A percentile compares a stretch with the other conserved stretches of the same genome.
phyloP scores from a whole-genome alignment of 2,797 vertebrate species.

The Cossypha heuglini region DNA sequence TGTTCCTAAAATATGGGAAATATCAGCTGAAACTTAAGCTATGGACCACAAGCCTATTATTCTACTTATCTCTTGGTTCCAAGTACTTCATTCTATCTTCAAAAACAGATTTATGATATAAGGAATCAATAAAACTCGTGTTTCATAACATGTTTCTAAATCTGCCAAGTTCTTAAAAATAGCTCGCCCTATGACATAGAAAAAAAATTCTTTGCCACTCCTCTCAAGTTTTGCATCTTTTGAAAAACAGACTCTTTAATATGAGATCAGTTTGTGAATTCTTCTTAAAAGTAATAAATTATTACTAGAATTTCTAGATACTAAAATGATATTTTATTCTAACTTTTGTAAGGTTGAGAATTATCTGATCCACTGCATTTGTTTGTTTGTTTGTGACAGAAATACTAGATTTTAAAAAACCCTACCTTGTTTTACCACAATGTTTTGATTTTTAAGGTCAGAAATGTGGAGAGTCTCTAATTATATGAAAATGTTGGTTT shows the following conservation, averaged over 20 bases:
- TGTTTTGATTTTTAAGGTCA: background rate
- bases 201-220: background rate
- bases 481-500: background rate
- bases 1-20: background rate
- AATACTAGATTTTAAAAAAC: background rate
- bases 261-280: background rate
- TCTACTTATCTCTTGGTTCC: background rate
- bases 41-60: background rate
- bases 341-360: background rate
- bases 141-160: background rate
- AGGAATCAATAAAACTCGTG: background rate
- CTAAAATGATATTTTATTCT: background rate
- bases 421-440: background rate
- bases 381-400: background rate
- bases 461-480: background rate
- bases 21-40: background rate
- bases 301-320: background rate
- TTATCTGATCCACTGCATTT: background rate
- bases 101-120: background rate
- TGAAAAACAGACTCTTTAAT: background rate
- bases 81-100: background rate
- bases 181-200: rapidly evolving
- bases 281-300: background rate
- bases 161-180: background rate
- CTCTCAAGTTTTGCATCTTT: background rate